These are phyloP conservation scores for Drosophila arawakana DNA, from an alignment of 1,140 invertebrate genomes.

Conservation along the genomic window DNA sequence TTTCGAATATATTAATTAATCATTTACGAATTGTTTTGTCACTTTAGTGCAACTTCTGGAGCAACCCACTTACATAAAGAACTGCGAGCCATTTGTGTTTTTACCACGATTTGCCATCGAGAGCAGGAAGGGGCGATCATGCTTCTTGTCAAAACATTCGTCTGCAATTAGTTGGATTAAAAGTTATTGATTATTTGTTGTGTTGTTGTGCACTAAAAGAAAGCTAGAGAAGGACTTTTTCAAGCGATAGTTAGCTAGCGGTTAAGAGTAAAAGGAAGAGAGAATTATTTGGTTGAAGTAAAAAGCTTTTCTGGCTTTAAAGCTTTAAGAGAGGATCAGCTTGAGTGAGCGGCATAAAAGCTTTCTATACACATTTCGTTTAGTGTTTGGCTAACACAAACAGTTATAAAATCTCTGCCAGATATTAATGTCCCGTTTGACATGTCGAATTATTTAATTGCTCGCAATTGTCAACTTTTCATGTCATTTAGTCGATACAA, in stretches of 20 bases:
- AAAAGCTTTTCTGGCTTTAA: no score
- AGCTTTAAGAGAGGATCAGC: background rate
- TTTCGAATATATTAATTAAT: background rate
- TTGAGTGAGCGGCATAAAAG: background rate
- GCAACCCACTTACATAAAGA: slow-evolving; percentile 93
- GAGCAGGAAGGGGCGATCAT: slow-evolving; percentile 93
- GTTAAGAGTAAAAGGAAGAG: background rate
- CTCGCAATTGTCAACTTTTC: background rate
- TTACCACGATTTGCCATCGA: slow-evolving; percentile 99
- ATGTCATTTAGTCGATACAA: background rate
- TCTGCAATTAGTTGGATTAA: slow-evolving; percentile 86
- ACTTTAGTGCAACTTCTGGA: slow-evolving; percentile 76
- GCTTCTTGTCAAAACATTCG: slow-evolving; percentile 96
- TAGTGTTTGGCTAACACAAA: background rate
- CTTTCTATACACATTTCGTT: background rate
- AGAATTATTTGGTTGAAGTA: background rate
- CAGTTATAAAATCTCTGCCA: background rate
- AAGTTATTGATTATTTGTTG: slow-evolving; percentile 9
- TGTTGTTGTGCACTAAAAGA: background rate
- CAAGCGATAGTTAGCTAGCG: background rate
- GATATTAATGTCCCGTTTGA: background rate
- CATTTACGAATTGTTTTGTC: background rate
- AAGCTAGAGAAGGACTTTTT: no score
- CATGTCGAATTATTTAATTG: background rate
- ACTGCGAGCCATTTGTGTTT: slow-evolving; percentile 99